Conservation (phyloP, 2,888 invertebrate species). For the Acleris holmiana region DNA sequence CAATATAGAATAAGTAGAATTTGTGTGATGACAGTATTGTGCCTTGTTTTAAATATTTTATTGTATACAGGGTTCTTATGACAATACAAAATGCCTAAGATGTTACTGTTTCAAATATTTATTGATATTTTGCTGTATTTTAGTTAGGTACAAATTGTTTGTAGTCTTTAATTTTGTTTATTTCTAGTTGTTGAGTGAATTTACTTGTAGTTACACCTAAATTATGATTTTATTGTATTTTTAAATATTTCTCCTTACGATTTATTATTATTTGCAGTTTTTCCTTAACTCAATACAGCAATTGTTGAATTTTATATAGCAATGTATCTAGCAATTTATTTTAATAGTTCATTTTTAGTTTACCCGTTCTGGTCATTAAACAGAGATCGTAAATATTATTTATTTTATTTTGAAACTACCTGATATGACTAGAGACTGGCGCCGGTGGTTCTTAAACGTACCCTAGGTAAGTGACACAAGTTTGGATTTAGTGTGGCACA, state of each 20-base stretch:
- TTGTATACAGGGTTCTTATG: slow-evolving; percentile 35
- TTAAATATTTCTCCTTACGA: neutral
- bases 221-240: no score
- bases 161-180: neutral
- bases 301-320: slow-evolving; percentile 15
- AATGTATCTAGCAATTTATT: slow-evolving; percentile 16
- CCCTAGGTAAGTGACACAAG: slow-evolving; percentile 83
- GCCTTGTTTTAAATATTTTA: slow-evolving; percentile 23
- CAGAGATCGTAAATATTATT: slow-evolving; percentile 29
- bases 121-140: slow-evolving; percentile 9
- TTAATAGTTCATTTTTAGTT: slow-evolving; percentile 21
- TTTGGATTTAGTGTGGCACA: slow-evolving; percentile 82
- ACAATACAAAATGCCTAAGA: slow-evolving; percentile 15
- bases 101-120: slow-evolving; percentile 29
- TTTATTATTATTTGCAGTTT: neutral
- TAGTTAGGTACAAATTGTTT: slow-evolving; percentile 10
- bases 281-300: slow-evolving; percentile 1
- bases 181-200: neutral
- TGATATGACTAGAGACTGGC: slow-evolving; percentile 43
- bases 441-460: slow-evolving; percentile 46
- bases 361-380: slow-evolving; percentile 36
- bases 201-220: no score
- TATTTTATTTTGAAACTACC: slow-evolving; percentile 40
- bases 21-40: slow-evolving; percentile 23
- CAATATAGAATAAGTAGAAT: slow-evolving; percentile 32